Evolutionary conservation across 2,113 vertebrate genomes (phyloP).

Genomic region (Tupaia tana): DNA sequence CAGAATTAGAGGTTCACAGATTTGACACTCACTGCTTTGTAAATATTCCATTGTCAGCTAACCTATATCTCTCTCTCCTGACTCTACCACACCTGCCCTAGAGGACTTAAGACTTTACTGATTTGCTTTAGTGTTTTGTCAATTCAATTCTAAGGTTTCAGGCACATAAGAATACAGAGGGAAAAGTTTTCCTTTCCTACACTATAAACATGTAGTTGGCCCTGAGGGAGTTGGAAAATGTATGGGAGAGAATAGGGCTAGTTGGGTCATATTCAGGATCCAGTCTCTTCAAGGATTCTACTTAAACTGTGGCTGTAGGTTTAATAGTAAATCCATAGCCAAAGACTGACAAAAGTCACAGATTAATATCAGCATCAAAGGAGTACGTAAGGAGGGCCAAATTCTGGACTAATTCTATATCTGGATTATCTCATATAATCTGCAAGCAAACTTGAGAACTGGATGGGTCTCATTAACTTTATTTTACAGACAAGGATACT

Average conservation of each 20-base stretch:
- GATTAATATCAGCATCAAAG: not conserved
- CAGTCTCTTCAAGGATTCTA: not conserved
- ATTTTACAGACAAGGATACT: not conserved
- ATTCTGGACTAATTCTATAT: not conserved
- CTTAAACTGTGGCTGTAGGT: not conserved
- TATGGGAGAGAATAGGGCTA: not conserved
- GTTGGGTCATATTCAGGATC: not conserved
- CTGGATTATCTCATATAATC: not conserved
- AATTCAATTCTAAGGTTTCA: not conserved
- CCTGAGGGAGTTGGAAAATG: not conserved
- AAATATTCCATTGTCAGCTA: not conserved
- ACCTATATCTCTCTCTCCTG: not conserved
- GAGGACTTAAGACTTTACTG: not conserved
- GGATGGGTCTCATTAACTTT: not conserved
- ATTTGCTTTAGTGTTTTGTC: not conserved
- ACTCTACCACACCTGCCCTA: not conserved
- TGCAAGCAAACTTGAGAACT: not conserved
- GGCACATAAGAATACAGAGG: not conserved
- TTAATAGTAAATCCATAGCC: not conserved
- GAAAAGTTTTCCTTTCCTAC: too few relatives aligned
- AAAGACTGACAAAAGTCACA: not conserved
- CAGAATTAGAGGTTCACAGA: not conserved
- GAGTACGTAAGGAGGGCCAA: not conserved
- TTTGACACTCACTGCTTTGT: not conserved
- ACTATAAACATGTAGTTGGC: not conserved